Evolutionary conservation across 2,888 invertebrate species (phyloP).

Genomic region (Pycnomerus fuliginosus): DNA sequence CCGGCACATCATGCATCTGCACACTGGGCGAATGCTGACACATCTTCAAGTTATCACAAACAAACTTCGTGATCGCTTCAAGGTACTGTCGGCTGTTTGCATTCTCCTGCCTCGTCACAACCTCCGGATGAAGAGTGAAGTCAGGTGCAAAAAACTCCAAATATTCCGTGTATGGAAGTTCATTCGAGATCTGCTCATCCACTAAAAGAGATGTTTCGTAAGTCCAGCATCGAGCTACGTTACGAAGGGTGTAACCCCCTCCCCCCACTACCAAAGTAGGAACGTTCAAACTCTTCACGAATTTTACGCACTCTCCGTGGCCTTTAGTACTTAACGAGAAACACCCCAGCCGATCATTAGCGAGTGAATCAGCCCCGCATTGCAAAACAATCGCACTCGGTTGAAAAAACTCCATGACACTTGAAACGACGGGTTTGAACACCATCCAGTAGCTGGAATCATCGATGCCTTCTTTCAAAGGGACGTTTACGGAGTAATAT

Average conservation of each 20-base stretch:
- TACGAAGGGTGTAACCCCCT: conserved; percentile 86
- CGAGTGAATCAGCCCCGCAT: conserved; percentile 97
- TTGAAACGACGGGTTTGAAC: conserved; percentile 90
- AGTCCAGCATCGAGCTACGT: conserved; percentile 98
- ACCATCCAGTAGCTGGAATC: conserved; percentile 87
- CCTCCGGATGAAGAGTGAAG: conserved; percentile 92
- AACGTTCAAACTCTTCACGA: conserved; percentile 88
- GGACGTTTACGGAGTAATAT: conserved; percentile 98
- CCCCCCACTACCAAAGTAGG: conserved; percentile 71
- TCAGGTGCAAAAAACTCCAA: conserved; percentile 97
- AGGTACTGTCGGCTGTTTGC: conserved; percentile 95
- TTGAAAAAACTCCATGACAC: conserved; percentile 94
- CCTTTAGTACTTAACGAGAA: conserved; percentile 94
- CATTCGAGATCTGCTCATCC: conserved; percentile 91
- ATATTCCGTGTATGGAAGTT: conserved; percentile 94
- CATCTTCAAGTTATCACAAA: conserved; percentile 91
- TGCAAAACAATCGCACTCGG: conserved; percentile 96
- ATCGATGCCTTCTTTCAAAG: conserved; percentile 96
- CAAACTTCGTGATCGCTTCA: conserved; percentile 83
- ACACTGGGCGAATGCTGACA: conserved; percentile 93
- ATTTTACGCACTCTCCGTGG: conserved; percentile 97
- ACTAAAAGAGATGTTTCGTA: conserved; percentile 95
- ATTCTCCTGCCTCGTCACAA: conserved; percentile 84
- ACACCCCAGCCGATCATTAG: conserved; percentile 92
- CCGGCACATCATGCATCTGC: conserved; percentile 95